phyloP scores from a whole-genome alignment of 2,797 vertebrate species.

The Sebastes baramenuke region DNA sequence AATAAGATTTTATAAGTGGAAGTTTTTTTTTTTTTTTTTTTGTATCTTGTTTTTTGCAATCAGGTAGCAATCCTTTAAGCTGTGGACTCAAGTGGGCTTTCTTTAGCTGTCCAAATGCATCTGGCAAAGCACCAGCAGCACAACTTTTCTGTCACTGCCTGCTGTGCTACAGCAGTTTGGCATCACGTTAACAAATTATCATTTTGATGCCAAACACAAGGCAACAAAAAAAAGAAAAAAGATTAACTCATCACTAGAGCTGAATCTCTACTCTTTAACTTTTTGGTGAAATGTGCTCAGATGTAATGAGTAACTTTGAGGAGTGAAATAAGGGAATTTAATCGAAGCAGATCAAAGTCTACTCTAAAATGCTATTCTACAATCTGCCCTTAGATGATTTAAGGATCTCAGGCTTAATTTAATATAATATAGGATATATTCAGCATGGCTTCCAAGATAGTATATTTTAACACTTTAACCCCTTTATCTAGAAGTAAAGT shows the following conservation, averaged over 20 bases:
- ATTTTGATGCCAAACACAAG: slow-evolving; percentile 11
- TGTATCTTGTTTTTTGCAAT: slow-evolving; percentile 2
- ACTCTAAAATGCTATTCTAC: neutral
- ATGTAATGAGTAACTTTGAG: neutral
- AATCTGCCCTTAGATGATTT: neutral
- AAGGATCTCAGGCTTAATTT: neutral
- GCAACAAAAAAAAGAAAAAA: neutral
- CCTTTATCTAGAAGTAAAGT: neutral
- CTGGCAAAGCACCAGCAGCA: slow-evolving; percentile 15
- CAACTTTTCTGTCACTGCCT: neutral
- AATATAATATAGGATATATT: neutral
- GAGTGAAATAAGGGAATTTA: neutral
- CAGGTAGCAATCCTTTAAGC: slow-evolving; percentile 18
- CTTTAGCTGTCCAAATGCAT: slow-evolving; percentile 6
- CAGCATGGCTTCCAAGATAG: neutral
- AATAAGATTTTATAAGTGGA: neutral
- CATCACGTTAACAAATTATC: neutral
- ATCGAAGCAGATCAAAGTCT: neutral
- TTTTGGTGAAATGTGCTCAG: neutral
- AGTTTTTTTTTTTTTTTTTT: neutral
- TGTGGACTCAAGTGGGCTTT: slow-evolving; percentile 11
- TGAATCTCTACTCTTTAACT: neutral
- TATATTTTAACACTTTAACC: neutral
- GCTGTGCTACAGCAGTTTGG: slow-evolving; percentile 8
- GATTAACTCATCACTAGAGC: neutral